Conservation (phyloP, 2,113 vertebrate species). For the Jacana jacana region DNA sequence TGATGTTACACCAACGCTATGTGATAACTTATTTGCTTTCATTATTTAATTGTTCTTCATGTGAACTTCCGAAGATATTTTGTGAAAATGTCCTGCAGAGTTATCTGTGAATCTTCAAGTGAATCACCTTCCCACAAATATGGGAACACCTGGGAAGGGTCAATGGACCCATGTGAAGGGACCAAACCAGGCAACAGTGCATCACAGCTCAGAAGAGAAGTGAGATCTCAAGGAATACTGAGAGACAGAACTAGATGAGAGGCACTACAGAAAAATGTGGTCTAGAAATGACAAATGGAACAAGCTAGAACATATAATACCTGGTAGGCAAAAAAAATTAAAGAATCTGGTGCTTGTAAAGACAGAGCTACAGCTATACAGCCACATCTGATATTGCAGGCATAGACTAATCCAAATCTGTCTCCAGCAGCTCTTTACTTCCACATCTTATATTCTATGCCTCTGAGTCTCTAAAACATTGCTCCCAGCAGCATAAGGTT, state of each 20-base stretch:
- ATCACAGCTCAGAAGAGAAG: neutral
- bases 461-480: rapidly evolving
- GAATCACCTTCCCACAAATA: neutral
- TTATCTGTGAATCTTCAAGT: neutral
- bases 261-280: neutral
- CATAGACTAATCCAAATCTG: neutral
- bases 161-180: neutral
- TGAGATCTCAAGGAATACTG: neutral
- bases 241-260: neutral
- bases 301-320: neutral
- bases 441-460: neutral
- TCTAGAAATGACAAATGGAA: neutral
- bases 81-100: neutral
- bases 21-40: neutral
- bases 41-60: neutral
- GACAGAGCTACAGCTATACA: neutral
- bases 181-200: neutral
- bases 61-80: neutral
- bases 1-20: neutral
- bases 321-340: neutral
- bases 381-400: neutral
- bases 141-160: neutral
- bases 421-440: neutral
- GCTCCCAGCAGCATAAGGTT: neutral
- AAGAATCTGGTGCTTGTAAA: neutral